These are phyloP conservation scores for Eremophila alpestris DNA, from an alignment of 2,797 vertebrate species.

Conservation along the genomic window DNA sequence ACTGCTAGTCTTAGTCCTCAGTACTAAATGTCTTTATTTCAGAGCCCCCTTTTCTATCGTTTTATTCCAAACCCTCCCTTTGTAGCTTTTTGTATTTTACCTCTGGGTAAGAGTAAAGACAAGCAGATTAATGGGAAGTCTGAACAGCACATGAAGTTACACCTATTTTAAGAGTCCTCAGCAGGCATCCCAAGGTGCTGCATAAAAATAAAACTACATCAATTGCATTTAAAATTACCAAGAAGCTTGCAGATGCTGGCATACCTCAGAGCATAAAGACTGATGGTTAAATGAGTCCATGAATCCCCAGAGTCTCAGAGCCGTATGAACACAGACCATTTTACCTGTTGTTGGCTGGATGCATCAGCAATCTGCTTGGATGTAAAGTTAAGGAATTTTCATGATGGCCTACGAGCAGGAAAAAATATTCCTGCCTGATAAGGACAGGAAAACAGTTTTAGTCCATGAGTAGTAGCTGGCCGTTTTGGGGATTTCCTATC, in stretches of 20 bases:
- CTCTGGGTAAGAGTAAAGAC: slow-evolving; percentile 43
- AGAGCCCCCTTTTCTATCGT: slow-evolving; percentile 1
- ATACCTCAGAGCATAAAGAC: slow-evolving; percentile 4
- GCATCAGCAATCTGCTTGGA: neutral
- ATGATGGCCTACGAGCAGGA: neutral
- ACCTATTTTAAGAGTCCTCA: slow-evolving; percentile 45
- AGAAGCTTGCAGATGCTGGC: neutral
- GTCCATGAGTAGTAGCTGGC: neutral
- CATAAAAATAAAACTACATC: slow-evolving; percentile 37
- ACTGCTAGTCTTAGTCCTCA: neutral
- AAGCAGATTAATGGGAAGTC: slow-evolving; percentile 52
- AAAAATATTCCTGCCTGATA: neutral
- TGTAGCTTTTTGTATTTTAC: slow-evolving; percentile 21
- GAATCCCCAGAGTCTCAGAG: neutral
- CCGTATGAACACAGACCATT: neutral
- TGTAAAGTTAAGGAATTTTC: neutral
- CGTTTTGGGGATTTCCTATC: neutral
- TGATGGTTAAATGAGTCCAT: neutral
- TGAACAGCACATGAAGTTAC: slow-evolving; percentile 33
- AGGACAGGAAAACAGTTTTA: neutral
- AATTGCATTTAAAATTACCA: neutral
- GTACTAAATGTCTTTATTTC: slow-evolving; percentile 34
- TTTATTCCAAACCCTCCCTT: slow-evolving; percentile 19
- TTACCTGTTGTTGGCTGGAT: neutral
- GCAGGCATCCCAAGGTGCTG: neutral